phyloP scores from a whole-genome alignment of 2,113 vertebrate species.

The Halcyon malimbica region DNA sequence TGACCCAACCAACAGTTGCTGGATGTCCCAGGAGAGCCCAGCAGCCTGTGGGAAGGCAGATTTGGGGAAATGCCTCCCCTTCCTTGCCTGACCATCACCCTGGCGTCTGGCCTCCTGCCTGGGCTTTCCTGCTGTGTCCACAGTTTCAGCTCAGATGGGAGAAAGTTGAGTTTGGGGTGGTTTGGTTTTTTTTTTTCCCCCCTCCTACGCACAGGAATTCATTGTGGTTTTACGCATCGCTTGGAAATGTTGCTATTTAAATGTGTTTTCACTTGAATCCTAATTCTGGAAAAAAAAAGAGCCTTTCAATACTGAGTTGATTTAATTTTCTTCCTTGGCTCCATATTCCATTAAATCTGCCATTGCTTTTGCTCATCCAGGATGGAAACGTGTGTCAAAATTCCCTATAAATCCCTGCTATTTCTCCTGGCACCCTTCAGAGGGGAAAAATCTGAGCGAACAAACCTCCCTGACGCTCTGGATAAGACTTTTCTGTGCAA shows the following conservation, averaged over 20 bases:
- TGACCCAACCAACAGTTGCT: background rate
- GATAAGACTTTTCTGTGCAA: background rate
- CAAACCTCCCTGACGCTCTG: background rate
- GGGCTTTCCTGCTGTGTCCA: background rate
- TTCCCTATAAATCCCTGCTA: background rate
- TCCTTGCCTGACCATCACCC: background rate
- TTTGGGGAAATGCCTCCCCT: fast-evolving
- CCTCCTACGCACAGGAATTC: background rate
- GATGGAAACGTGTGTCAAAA: background rate
- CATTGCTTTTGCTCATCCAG: background rate
- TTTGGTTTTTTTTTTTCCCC: background rate
- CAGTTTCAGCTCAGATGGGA: background rate
- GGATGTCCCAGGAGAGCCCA: background rate
- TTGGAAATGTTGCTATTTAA: conserved; percentile 16
- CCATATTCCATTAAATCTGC: background rate
- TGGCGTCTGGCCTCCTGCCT: background rate
- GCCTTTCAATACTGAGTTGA: background rate
- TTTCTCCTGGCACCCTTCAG: background rate
- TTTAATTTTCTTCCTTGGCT: background rate
- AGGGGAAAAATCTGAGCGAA: background rate
- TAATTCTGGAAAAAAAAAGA: background rate
- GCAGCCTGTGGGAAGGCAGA: background rate
- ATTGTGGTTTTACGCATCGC: background rate
- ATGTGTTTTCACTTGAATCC: conserved; percentile 29
- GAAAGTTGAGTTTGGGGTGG: background rate